Evolutionary conservation across 2,888 invertebrate species (phyloP).

Genomic region (Glaucopsyche alexis): DNA sequence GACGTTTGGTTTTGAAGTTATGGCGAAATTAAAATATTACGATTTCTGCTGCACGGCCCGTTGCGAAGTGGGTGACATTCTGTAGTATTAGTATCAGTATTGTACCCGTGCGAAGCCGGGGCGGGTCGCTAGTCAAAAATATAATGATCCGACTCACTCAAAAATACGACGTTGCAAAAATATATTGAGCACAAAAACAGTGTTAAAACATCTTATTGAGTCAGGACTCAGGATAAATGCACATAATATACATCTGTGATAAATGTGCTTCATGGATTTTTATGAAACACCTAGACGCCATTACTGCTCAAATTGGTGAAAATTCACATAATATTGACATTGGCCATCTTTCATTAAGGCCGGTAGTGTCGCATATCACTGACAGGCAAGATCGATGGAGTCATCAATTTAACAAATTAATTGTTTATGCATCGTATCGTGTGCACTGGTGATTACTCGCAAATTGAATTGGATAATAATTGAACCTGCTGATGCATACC

Average conservation of each 20-base stretch:
- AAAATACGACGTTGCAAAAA: too few relatives aligned
- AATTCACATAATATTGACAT: not conserved
- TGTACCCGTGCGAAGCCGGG: too few relatives aligned
- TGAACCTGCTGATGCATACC: conserved; percentile 19
- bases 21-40: too few relatives aligned
- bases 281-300: not conserved
- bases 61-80: too few relatives aligned
- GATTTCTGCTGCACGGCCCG: too few relatives aligned
- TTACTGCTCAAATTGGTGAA: not conserved
- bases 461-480: conserved; percentile 27
- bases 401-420: conserved; percentile 28
- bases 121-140: too few relatives aligned
- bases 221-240: not conserved
- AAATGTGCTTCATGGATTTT: not conserved
- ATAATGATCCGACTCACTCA: too few relatives aligned
- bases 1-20: too few relatives aligned
- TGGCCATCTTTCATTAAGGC: not conserved
- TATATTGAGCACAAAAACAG: too few relatives aligned
- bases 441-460: conserved; percentile 18
- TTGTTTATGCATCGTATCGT: conserved; percentile 26
- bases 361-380: conserved; percentile 5
- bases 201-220: too few relatives aligned
- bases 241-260: not conserved
- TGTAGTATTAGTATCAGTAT: too few relatives aligned
- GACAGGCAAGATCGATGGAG: conserved; percentile 17